phyloP scores from a whole-genome alignment of 2,113 vertebrate genomes.

The Sterrhoptilus dennistouni region DNA sequence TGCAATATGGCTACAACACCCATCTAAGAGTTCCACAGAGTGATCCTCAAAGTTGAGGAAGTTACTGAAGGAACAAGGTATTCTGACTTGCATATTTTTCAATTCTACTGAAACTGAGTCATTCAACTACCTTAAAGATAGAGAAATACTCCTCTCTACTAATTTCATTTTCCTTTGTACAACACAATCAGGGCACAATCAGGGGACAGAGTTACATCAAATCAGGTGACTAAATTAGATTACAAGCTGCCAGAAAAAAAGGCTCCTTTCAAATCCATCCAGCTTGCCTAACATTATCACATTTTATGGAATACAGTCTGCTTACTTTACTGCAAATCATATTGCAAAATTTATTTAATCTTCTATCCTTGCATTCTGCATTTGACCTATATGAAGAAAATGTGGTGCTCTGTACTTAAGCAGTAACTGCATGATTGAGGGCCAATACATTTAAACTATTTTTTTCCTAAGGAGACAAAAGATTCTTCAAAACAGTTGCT shows the following conservation, averaged over 20 bases:
- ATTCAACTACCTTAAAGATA: neutral
- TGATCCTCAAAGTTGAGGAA: neutral
- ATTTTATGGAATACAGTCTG: neutral
- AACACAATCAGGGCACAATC: neutral
- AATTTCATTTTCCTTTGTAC: neutral
- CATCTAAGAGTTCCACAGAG: accelerated
- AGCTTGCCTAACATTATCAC: neutral
- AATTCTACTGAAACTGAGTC: neutral
- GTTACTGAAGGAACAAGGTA: neutral
- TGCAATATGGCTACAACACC: neutral
- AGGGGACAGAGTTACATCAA: neutral
- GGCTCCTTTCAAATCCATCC: neutral
- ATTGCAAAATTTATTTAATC: neutral
- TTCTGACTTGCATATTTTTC: neutral
- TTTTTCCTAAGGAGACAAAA: neutral
- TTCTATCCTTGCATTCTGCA: neutral
- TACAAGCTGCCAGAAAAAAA: neutral
- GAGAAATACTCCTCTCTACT: neutral
- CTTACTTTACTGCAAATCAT: neutral
- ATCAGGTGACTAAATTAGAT: neutral
- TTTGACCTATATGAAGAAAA: neutral
- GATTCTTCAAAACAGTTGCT: neutral
- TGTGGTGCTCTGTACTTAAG: neutral
- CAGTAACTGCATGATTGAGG: neutral
- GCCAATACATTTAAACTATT: neutral